Evolutionary conservation across 2,797 vertebrate genomes (phyloP).

Genomic region (Perdix hodgsoniae): DNA sequence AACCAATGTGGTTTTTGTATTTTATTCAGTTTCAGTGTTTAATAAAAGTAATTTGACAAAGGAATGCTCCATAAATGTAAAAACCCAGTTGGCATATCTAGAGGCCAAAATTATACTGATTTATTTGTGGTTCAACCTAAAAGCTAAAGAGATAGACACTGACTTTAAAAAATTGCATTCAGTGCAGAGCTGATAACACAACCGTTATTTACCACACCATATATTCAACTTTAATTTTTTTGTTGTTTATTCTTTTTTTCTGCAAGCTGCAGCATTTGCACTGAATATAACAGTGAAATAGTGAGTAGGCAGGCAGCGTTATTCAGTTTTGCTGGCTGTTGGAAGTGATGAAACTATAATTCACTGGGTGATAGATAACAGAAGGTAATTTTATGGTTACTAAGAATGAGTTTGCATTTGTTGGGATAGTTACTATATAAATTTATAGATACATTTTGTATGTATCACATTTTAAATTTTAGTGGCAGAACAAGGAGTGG

Average conservation of each 20-base stretch:
- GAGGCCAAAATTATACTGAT: slow-evolving; percentile 48
- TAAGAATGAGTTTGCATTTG: slow-evolving; percentile 87
- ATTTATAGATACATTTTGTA: slow-evolving; percentile 88
- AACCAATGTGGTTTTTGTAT: neutral
- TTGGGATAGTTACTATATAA: slow-evolving; percentile 86
- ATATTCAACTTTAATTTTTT: slow-evolving; percentile 73
- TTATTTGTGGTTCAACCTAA: slow-evolving; percentile 60
- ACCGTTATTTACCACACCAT: slow-evolving; percentile 74
- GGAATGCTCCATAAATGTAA: neutral
- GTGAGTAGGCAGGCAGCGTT: slow-evolving; percentile 63
- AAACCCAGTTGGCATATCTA: slow-evolving; percentile 4
- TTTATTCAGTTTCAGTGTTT: slow-evolving; percentile 8
- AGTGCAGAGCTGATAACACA: slow-evolving; percentile 63
- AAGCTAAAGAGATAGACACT: slow-evolving; percentile 38
- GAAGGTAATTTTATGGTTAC: slow-evolving; percentile 89
- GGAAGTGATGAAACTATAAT: slow-evolving; percentile 82
- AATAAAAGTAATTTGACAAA: slow-evolving; percentile 37
- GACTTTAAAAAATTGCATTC: slow-evolving; percentile 64
- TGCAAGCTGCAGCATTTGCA: slow-evolving; percentile 65
- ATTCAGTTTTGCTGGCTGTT: slow-evolving; percentile 80
- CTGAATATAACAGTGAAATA: slow-evolving; percentile 73
- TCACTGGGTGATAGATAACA: slow-evolving; percentile 86
- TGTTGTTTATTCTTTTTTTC: slow-evolving; percentile 65
- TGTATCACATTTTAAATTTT: slow-evolving; percentile 86
- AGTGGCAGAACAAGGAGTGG: slow-evolving; percentile 78